These are phyloP conservation scores for Tenodera sinensis DNA, from an alignment of 2,888 invertebrate species.

Conservation along the genomic window DNA sequence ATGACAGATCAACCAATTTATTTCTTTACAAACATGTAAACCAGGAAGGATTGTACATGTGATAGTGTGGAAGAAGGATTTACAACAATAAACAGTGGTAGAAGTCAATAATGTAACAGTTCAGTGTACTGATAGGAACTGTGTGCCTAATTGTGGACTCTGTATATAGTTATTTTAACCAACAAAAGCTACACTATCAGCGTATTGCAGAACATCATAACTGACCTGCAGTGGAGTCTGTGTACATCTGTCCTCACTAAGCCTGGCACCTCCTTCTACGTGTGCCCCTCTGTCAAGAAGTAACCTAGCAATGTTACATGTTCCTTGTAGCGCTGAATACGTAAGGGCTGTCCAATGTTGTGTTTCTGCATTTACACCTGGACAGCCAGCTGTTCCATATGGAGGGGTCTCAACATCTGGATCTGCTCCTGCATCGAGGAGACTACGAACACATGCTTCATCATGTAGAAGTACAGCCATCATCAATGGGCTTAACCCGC, in stretches of 20 bases:
- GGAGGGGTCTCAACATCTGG: conserved; percentile 77
- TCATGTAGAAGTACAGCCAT: conserved; percentile 76
- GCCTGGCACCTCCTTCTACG: conserved; percentile 79
- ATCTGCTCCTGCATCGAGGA: conserved; percentile 78
- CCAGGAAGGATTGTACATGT: too few relatives aligned
- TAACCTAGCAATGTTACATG: conserved; percentile 52
- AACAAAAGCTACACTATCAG: too few relatives aligned
- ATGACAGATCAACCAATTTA: too few relatives aligned
- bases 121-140: too few relatives aligned
- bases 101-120: too few relatives aligned
- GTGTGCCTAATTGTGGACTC: too few relatives aligned
- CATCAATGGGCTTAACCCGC: conserved; percentile 81
- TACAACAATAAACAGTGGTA: too few relatives aligned
- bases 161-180: too few relatives aligned
- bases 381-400: conserved; percentile 46
- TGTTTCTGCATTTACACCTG: conserved; percentile 60
- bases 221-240: conserved; percentile 79
- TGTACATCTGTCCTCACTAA: conserved; percentile 81
- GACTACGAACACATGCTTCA: conserved; percentile 67
- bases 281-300: conserved; percentile 76
- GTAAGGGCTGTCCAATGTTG: conserved; percentile 87
- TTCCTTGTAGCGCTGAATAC: conserved; percentile 62
- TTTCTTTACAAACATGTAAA: too few relatives aligned
- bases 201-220: neutral
- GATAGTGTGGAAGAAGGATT: too few relatives aligned